Evolutionary conservation across 1,140 invertebrate species (phyloP).

Genomic region (Asbolus verrucosus): DNA sequence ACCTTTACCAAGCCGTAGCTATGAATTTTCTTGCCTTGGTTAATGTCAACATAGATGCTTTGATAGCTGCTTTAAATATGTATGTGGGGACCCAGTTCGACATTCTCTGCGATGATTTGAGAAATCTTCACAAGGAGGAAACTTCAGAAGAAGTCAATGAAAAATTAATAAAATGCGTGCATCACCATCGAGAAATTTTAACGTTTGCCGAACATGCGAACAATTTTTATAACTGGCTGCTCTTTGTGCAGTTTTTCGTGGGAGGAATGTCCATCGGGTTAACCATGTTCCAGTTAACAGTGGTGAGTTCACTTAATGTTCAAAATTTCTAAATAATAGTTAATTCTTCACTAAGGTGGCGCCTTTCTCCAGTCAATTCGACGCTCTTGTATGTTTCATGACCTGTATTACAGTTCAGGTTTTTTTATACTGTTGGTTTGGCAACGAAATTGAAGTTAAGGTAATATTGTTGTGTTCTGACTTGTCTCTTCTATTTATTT

Average conservation of each 20-base stretch:
- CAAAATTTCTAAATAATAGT: not conserved
- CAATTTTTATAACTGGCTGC: not conserved
- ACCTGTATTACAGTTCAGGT: not conserved
- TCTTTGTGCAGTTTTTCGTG: not conserved
- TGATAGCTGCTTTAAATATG: not conserved
- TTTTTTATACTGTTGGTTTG: conserved; percentile 1
- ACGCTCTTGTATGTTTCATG: not conserved
- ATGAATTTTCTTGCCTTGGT: not conserved
- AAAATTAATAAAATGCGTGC: too few species aligned
- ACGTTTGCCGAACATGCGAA: not conserved
- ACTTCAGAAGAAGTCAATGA: too few species aligned
- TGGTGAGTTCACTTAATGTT: not conserved
- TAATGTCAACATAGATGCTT: not conserved
- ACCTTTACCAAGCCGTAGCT: not conserved
- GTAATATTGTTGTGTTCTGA: not conserved
- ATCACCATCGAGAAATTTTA: too few species aligned
- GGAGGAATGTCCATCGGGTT: not conserved
- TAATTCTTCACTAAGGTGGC: not conserved
- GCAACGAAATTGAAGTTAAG: not conserved
- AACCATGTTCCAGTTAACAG: not conserved
- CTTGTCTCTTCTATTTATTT: too few species aligned
- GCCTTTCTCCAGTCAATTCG: not conserved
- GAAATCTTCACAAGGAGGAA: not conserved
- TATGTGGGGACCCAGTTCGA: not conserved
- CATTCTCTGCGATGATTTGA: not conserved